Percentiles rank a stretch among this genome's conserved stretches.
Evolutionary conservation across 2,888 invertebrate species (phyloP).

Genomic region (Chironomus riparius): DNA sequence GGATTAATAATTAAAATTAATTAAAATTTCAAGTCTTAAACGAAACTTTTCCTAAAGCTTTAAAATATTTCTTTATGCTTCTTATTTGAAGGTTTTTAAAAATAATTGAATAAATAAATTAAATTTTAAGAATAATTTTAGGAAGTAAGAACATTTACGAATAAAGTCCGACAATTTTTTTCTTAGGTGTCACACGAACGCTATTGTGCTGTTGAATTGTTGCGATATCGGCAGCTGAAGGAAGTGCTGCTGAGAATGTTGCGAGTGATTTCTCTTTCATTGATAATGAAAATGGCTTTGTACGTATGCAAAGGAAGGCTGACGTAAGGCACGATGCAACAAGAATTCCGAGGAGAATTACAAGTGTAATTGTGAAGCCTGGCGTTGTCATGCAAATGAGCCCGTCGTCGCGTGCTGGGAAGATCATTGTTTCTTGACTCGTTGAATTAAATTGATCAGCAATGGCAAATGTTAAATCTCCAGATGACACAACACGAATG

Average conservation of each 20-base stretch:
- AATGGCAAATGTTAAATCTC: slow-evolving; percentile 76
- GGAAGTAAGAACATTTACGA: slow-evolving; percentile 2
- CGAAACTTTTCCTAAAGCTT: not conserved
- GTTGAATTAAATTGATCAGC: slow-evolving; percentile 54
- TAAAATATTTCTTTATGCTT: not conserved
- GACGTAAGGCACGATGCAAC: slow-evolving; percentile 78
- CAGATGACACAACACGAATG: slow-evolving; percentile 84
- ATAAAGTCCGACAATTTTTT: slow-evolving; percentile 17
- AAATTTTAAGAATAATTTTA: not conserved
- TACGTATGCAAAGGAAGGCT: slow-evolving; percentile 72
- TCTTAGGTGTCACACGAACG: slow-evolving; percentile 21
- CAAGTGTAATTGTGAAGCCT: slow-evolving; percentile 80
- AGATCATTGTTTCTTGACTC: slow-evolving; percentile 56
- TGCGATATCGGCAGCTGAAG: slow-evolving; percentile 7
- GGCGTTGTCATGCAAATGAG: slow-evolving; percentile 90
- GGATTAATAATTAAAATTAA: not conserved
- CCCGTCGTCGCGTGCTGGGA: slow-evolving; percentile 58
- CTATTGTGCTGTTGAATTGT: slow-evolving; percentile 28
- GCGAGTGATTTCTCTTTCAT: slow-evolving; percentile 37
- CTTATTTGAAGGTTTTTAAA: no score
- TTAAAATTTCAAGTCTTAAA: slow-evolving; percentile 1
- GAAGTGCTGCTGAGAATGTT: not conserved
- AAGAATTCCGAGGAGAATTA: slow-evolving; percentile 72
- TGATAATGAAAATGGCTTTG: slow-evolving; percentile 57
- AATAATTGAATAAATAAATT: not conserved